Base-by-base conservation (phyloP, 2,888 invertebrate species). In the Ormyrus pomaceus region DNA sequence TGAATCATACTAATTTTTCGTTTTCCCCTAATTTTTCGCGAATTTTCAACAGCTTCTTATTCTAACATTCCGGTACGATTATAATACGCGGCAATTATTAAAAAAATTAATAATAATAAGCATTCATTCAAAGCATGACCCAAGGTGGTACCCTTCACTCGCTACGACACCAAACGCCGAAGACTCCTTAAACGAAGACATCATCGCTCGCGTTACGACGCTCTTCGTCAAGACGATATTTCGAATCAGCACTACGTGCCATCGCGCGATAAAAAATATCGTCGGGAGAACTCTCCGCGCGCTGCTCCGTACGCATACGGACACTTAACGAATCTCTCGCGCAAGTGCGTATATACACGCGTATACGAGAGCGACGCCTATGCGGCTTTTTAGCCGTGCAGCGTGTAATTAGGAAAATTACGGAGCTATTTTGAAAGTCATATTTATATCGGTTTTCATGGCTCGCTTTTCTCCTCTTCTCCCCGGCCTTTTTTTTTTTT, bases 351-450 rank as follows among this genome's bases (percentile, higher is more conserved):
- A 13, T 19, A 19, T 19, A 56, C 51, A 19, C 11, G 13, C 59
- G 34, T 51, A 59, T 46, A 19, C 7, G 19, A 11, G 48, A 69
- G 53, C 68, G 66, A 72, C 61, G 71, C 76, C 50, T 72, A 62
- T 72, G 66, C 59, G 46, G 61, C 56, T 68, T 80, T 69, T 79
- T 69, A 68, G 55, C 62, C 62, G 56, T 8, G 66, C 5, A 65
- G 74, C 78, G 77, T 74, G 77, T 68, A 82, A 82, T 82, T 82
- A 82, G 73, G 82, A 77, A 77, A 82, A 82, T 82, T 82, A 79
- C 74, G 9, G 59, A 79, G 82, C 77, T 79, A 56, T 79, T 79
- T 77, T 82, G 69, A 79, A 82, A 82, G 81, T 81, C 79, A 81
- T 81, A 81, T 81, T 76, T 66, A 74, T 79, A 81, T 81, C 58